These are phyloP conservation scores for Carollia perspicillata DNA, from an alignment of 2,113 vertebrate species.

Conservation along the genomic window DNA sequence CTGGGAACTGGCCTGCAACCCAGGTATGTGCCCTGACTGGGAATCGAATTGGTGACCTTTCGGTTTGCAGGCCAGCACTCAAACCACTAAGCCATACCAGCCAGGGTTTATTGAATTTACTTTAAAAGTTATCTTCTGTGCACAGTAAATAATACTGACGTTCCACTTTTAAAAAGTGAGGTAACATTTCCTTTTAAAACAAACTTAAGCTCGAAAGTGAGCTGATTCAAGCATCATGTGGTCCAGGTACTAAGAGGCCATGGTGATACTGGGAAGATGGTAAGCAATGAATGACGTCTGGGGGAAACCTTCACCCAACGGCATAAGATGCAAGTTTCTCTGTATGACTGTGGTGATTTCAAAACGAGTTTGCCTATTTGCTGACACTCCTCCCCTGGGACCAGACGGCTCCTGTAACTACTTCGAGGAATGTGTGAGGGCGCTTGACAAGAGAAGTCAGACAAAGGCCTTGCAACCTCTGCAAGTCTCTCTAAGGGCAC, in stretches of 20 bases:
- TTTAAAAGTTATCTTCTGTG: slow-evolving; percentile 26
- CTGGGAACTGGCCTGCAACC: too few species aligned
- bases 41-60: too few species aligned
- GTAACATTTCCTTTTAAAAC: slow-evolving; percentile 29
- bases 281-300: not conserved
- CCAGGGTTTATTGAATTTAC: not conserved
- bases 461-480: not conserved
- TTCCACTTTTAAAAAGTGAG: slow-evolving; percentile 32
- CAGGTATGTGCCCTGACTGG: too few species aligned
- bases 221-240: not conserved
- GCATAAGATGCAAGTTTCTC: slow-evolving; percentile 30
- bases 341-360: not conserved
- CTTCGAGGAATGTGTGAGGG: not conserved
- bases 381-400: not conserved
- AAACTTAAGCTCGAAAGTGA: not conserved
- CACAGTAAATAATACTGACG: not conserved
- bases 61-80: too few species aligned
- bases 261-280: not conserved
- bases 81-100: too few species aligned
- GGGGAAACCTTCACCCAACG: not conserved
- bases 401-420: not conserved
- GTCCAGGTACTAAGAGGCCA: not conserved
- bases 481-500: not conserved
- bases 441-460: not conserved
- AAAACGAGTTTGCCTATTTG: not conserved